phyloP scores from a whole-genome alignment of 2,113 vertebrate species.

The Parotia lawesii region DNA sequence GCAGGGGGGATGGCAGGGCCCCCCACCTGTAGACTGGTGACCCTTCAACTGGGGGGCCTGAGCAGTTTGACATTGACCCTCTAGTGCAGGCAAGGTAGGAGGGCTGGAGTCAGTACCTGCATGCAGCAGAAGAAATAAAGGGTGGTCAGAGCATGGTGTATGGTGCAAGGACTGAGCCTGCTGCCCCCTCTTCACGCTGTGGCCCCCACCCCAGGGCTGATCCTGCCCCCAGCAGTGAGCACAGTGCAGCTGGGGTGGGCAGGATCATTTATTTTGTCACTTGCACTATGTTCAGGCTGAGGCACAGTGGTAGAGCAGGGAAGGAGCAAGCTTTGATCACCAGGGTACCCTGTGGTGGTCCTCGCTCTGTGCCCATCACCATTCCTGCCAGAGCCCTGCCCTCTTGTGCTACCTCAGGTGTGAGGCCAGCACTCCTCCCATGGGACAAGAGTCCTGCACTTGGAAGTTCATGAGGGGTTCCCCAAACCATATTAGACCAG shows the following conservation, averaged over 20 bases:
- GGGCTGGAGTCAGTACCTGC: not conserved
- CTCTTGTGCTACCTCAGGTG: not conserved
- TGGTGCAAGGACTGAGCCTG: not conserved
- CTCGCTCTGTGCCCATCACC: not conserved
- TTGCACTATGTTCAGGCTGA: slow-evolving; percentile 19
- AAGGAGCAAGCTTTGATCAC: not conserved
- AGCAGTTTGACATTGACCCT: not conserved
- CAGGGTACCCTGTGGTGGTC: not conserved
- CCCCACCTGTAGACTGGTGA: rapidly evolving
- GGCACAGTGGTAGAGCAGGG: slow-evolving; percentile 16
- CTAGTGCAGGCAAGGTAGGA: not conserved
- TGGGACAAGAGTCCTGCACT: not conserved
- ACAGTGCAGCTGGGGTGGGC: not conserved
- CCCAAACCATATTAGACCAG: rapidly evolving
- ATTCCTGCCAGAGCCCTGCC: not conserved
- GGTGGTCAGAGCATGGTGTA: not conserved
- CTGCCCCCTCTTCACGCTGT: not conserved
- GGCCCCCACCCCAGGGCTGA: not conserved
- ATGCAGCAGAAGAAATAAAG: slow-evolving; percentile 4
- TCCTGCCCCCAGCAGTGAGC: not conserved
- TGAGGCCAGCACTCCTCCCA: not conserved
- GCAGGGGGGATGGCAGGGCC: not conserved
- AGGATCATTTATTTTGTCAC: slow-evolving; percentile 43
- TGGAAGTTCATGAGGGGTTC: not conserved
- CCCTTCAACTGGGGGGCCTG: rapidly evolving